phyloP scores from a whole-genome alignment of 2,113 vertebrate species.

The Trichomycterus rosablanca region DNA sequence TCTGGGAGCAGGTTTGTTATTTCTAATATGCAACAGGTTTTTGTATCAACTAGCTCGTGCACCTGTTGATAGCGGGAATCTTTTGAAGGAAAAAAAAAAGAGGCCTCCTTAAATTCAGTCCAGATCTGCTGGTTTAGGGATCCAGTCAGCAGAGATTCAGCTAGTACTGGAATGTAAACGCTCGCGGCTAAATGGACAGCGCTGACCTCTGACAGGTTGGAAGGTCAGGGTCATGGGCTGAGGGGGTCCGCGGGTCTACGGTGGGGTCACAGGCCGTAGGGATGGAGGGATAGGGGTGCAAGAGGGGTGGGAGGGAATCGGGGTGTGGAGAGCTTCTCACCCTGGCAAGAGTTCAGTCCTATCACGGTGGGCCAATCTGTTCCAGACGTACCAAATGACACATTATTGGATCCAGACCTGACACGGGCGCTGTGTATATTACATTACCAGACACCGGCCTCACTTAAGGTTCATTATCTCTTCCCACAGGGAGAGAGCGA shows the following conservation, averaged over 20 bases:
- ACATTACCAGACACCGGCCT: slow-evolving; percentile 86
- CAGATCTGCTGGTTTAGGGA: slow-evolving; percentile 14
- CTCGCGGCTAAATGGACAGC: slow-evolving; percentile 6
- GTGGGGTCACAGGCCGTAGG: slow-evolving; percentile 28
- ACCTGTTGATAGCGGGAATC: slow-evolving; percentile 76
- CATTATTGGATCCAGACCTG: slow-evolving; percentile 99
- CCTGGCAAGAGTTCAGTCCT: slow-evolving; percentile 97
- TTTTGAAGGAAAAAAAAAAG: slow-evolving; percentile 13
- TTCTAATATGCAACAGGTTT: slow-evolving; percentile 49
- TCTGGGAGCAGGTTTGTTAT: slow-evolving; percentile 46
- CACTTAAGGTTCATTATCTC: slow-evolving; percentile 90
- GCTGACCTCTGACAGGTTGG: slow-evolving; percentile 53
- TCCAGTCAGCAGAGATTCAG: neutral
- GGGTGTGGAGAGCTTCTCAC: slow-evolving; percentile 78
- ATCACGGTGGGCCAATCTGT: slow-evolving; percentile 93
- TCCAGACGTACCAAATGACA: slow-evolving; percentile 98
- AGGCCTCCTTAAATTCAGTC: slow-evolving; percentile 17
- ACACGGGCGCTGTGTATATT: slow-evolving; percentile 83
- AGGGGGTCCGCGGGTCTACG: neutral
- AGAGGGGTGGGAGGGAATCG: neutral
- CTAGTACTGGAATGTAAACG: slow-evolving; percentile 1
- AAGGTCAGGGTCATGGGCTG: slow-evolving; percentile 66
- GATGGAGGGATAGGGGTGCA: neutral
- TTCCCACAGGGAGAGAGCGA: slow-evolving; percentile 59
- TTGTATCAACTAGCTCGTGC: slow-evolving; percentile 65